Evolutionary conservation across 2,113 vertebrate species (phyloP).

Genomic region (Sorex fumeus): DNA sequence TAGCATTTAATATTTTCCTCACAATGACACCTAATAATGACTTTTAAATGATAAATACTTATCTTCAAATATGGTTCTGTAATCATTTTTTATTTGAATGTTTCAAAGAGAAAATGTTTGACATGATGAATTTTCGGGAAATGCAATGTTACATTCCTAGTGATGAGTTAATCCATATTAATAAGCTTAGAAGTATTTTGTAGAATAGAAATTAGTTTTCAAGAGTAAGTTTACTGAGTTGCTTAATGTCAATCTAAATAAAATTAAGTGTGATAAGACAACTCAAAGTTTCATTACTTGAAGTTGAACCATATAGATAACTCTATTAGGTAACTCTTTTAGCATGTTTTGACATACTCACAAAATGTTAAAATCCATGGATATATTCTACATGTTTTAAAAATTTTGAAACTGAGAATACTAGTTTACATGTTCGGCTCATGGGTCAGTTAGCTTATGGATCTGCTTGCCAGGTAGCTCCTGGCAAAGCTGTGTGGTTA

Average conservation of each 20-base stretch:
- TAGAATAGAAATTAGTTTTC: slow-evolving; percentile 1
- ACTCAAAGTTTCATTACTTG: slow-evolving; percentile 16
- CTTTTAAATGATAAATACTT: background rate
- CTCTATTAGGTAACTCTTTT: background rate
- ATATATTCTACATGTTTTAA: background rate
- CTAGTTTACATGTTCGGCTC: no score
- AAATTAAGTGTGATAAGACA: background rate
- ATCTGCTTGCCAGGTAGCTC: background rate
- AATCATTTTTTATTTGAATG: background rate
- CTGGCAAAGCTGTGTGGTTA: background rate
- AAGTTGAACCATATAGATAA: background rate
- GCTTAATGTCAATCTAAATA: background rate
- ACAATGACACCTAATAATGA: background rate
- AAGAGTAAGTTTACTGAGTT: background rate
- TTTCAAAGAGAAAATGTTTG: slow-evolving; percentile 27
- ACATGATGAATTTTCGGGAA: background rate
- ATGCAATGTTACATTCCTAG: background rate
- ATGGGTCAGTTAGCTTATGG: background rate
- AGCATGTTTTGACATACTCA: background rate
- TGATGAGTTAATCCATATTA: background rate
- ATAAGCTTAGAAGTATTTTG: background rate
- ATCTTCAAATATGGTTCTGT: background rate
- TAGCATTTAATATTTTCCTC: background rate
- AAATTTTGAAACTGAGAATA: no score
- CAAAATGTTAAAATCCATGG: background rate